Evolutionary conservation across 1,140 invertebrate genomes (phyloP), one percentile per base, ranked within the genome.

Genomic region (Drosophila pallidifrons): DNA sequence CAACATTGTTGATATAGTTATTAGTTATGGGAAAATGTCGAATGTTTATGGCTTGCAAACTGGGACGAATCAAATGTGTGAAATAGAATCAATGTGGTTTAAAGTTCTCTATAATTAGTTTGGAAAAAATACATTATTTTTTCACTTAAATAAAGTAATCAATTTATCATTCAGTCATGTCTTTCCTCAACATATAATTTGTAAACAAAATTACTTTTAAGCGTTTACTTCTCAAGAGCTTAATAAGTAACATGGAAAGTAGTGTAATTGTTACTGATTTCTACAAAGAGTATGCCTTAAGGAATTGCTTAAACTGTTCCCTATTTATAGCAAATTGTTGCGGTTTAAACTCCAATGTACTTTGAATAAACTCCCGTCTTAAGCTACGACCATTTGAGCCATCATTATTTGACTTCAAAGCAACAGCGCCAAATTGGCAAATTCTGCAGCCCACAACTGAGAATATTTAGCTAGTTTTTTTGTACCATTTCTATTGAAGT

Each of bases 1-100:
- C 77, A 49, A 11, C 47, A 58, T 41, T 70, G 70, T 77, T 80
- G 79, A 88, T 87, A 87, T 77, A 87, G 83, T 87, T 87, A 87
- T 87, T 87, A 87, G 83, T 77, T 80, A 79, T 77, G 82, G 76
- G 32, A 45, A 67, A 13, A 15, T n/a, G n/a, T 25, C 1, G 15
- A 25, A 20, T 11, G 11, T 4, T 41, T 4, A 13, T 0, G 5
- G 11, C 20, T 25, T 25, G 20, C 20, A 25, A 25, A 25, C 20
- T 25, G 20, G 20, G 20, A 25, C 20, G 20, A 25, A 25, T 25
- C 20, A 25, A 15, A 10, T 41, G 10, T 41, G 30, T 41, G 38
- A 41, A 10, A 10, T 4, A 41, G 6, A 41, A 41, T 41, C 3
- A 41, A 41, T 32, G 30, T 7, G 30, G 5, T 32, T 5, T 32